phyloP scores from a whole-genome alignment of 1,140 invertebrate species.

The Panagrolaimus sp. region DNA sequence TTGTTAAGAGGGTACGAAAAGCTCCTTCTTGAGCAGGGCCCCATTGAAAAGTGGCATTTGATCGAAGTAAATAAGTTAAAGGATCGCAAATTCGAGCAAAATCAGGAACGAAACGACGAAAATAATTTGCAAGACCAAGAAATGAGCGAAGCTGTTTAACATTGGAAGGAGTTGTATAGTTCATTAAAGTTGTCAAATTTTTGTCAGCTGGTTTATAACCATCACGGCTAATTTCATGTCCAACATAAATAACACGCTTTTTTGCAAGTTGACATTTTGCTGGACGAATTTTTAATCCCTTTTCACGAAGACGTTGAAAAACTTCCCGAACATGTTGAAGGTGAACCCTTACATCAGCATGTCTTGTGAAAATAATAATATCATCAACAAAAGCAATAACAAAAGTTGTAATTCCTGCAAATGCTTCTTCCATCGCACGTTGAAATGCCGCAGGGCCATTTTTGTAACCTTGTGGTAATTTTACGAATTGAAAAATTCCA shows the following conservation, averaged over 20 bases:
- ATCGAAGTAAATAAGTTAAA: constrained; percentile 54
- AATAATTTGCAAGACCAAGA: constrained; percentile 61
- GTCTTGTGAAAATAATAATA: constrained; percentile 19
- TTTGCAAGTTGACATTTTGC: constrained; percentile 31
- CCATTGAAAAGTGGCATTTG: constrained; percentile 43
- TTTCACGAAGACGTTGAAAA: constrained; percentile 21
- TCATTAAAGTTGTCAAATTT: constrained; percentile 60
- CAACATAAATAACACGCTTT: constrained; percentile 34
- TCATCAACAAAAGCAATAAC: constrained; percentile 20
- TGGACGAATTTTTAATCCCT: constrained; percentile 20
- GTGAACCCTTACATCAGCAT: constrained; percentile 19
- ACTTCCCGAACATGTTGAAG: constrained; percentile 15
- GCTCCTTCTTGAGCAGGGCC: constrained; percentile 16
- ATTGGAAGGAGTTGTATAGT: constrained; percentile 58
- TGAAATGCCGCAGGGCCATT: background rate
- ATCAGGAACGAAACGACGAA: constrained; percentile 61
- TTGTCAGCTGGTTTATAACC: constrained; percentile 60
- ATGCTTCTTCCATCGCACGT: background rate
- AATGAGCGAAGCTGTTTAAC: constrained; percentile 57
- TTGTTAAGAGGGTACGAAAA: constrained; percentile 50
- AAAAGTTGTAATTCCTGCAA: background rate
- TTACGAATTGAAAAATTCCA: background rate
- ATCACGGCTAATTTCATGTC: constrained; percentile 42
- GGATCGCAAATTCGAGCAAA: constrained; percentile 58
- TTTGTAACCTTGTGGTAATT: background rate